Conservation (phyloP, 2,113 vertebrate genomes). For the Lethenteron camtschaticum region DNA sequence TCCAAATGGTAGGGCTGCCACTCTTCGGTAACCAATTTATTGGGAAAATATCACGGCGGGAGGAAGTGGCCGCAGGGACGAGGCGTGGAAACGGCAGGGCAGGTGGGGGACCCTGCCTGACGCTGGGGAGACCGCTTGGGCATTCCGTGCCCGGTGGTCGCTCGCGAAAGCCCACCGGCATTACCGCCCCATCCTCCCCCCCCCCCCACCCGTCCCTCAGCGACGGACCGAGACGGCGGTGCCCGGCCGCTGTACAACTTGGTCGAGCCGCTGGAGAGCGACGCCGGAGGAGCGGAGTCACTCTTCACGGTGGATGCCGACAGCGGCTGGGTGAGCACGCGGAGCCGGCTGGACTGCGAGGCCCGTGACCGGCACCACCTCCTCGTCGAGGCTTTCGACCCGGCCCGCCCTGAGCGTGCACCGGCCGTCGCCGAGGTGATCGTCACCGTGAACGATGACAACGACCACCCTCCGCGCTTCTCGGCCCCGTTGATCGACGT, state of each 20-base stretch:
- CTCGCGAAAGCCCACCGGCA: too few relatives aligned
- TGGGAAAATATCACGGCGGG: too few relatives aligned
- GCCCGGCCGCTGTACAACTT: constrained; percentile 15
- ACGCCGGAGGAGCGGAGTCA: constrained; percentile 21
- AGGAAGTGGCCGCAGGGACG: too few relatives aligned
- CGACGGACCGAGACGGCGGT: constrained; percentile 57
- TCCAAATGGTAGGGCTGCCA: too few relatives aligned
- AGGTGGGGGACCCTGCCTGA: too few relatives aligned
- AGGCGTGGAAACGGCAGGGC: too few relatives aligned
- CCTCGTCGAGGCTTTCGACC: constrained; percentile 36
- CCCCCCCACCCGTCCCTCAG: constrained; percentile 11
- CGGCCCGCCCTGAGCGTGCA: constrained; percentile 48
- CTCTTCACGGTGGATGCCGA: constrained; percentile 56
- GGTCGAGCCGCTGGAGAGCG: constrained; percentile 32
- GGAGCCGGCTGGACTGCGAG: too few relatives aligned
- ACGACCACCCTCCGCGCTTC: constrained; percentile 66
- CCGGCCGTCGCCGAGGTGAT: constrained; percentile 41
- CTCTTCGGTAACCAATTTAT: too few relatives aligned
- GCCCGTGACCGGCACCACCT: too few relatives aligned
- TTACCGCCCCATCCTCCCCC: too few relatives aligned
- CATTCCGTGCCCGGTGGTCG: too few relatives aligned
- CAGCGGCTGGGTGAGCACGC: constrained; percentile 12
- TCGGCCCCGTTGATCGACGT: constrained; percentile 90
- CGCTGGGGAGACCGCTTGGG: too few relatives aligned
- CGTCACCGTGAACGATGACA: constrained; percentile 64